phyloP scores from a whole-genome alignment of 2,113 vertebrate species.

The Apeltes quadracus region DNA sequence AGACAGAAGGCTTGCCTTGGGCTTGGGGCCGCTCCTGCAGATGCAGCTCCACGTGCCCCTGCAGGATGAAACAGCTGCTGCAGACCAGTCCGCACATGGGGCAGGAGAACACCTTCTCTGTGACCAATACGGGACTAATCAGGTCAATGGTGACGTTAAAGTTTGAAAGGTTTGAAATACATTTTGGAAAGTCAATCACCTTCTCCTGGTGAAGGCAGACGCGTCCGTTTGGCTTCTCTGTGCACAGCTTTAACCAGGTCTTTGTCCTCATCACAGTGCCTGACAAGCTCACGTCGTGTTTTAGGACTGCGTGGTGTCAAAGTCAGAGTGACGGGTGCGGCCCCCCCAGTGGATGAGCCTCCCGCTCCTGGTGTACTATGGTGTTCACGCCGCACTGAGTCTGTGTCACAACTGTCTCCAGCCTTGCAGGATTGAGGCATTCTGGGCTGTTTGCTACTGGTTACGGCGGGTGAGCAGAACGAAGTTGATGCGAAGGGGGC shows the following conservation, averaged over 20 bases:
- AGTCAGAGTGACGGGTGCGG: neutral
- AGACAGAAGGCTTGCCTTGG: slow-evolving; percentile 49
- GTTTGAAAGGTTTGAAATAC: neutral
- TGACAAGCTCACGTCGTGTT: neutral
- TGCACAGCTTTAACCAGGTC: slow-evolving; percentile 10
- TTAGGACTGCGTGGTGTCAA: neutral
- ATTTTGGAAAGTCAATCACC: slow-evolving; percentile 31
- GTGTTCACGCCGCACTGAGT: neutral
- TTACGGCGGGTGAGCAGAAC: neutral
- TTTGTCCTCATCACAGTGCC: neutral
- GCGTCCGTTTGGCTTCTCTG: slow-evolving; percentile 53
- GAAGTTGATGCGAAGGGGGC: neutral
- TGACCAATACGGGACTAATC: slow-evolving; percentile 9
- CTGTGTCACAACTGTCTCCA: neutral
- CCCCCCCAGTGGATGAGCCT: neutral
- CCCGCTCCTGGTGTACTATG: neutral
- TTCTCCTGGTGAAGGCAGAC: slow-evolving; percentile 22
- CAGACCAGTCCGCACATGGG: slow-evolving; percentile 87
- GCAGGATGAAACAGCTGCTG: slow-evolving; percentile 64
- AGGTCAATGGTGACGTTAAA: neutral
- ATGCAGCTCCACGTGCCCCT: slow-evolving; percentile 81
- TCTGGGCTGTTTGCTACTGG: neutral
- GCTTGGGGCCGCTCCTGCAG: slow-evolving; percentile 54
- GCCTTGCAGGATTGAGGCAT: neutral
- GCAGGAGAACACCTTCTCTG: slow-evolving; percentile 82